phyloP scores from a whole-genome alignment of 2,113 vertebrate genomes.

The Ptyas mucosa region DNA sequence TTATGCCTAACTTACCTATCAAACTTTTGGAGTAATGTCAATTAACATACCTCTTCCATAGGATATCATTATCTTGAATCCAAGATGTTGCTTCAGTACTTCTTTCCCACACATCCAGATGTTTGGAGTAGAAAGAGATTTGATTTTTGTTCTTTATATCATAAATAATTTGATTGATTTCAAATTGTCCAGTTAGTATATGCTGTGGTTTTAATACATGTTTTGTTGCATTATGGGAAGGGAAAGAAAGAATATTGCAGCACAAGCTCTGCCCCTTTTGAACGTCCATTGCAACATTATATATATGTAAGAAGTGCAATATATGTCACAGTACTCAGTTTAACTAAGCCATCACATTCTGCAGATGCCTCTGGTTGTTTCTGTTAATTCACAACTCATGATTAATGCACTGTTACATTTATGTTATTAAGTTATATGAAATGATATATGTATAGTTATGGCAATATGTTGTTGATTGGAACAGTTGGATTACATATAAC shows the following conservation, averaged over 20 bases:
- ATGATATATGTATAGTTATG: neutral
- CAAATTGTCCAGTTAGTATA: neutral
- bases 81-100: neutral
- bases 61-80: neutral
- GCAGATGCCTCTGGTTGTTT: neutral
- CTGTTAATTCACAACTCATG: neutral
- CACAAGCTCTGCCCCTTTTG: neutral
- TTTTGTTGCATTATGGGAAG: neutral
- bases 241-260: neutral
- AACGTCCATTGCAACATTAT: neutral
- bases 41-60: neutral
- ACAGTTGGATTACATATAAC: neutral
- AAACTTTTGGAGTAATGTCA: neutral
- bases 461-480: neutral
- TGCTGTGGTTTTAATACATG: neutral
- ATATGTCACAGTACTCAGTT: neutral
- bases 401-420: neutral
- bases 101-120: neutral
- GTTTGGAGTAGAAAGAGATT: neutral
- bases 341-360: neutral
- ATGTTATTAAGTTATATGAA: neutral
- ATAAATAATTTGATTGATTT: neutral
- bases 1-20: neutral
- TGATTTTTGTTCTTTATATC: neutral
- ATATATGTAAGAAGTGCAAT: neutral